A percentile compares a stretch with the other conserved stretches of the same genome.
Conservation (phyloP, 2,113 vertebrate species). For the Odocoileus hemionus region DNA sequence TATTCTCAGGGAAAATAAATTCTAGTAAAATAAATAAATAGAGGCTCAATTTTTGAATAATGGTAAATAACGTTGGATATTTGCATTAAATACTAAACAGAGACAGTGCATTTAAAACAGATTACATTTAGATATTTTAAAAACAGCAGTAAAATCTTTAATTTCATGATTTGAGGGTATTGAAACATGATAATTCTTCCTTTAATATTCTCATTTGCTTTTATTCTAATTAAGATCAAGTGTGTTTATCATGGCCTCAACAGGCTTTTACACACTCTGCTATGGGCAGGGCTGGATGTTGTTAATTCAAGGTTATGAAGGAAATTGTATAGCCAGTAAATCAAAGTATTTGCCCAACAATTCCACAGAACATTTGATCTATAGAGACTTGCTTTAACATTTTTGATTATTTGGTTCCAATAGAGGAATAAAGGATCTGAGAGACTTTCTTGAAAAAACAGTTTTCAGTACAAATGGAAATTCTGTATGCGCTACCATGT, state of each 20-base stretch:
- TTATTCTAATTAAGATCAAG: slow-evolving; percentile 18
- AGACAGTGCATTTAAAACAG: neutral
- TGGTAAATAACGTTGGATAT: neutral
- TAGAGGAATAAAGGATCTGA: neutral
- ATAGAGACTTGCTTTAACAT: neutral
- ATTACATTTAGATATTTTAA: neutral
- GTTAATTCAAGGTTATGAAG: neutral
- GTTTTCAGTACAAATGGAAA: slow-evolving; percentile 17
- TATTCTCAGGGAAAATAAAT: neutral
- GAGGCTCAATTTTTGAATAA: neutral
- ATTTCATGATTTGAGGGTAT: neutral
- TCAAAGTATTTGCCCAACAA: neutral
- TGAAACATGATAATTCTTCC: neutral
- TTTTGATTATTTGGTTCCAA: neutral
- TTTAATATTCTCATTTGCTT: neutral
- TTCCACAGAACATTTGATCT: neutral
- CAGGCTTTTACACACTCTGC: neutral
- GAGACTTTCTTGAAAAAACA: neutral
- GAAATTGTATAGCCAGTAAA: neutral
- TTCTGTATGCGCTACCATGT: neutral
- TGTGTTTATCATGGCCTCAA: neutral
- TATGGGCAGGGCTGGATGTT: neutral
- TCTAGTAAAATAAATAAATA: neutral
- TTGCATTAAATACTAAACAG: neutral
- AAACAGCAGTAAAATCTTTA: neutral